Evolutionary conservation across 2,113 vertebrate species (phyloP).

Genomic region (Budorcas taxicolor): DNA sequence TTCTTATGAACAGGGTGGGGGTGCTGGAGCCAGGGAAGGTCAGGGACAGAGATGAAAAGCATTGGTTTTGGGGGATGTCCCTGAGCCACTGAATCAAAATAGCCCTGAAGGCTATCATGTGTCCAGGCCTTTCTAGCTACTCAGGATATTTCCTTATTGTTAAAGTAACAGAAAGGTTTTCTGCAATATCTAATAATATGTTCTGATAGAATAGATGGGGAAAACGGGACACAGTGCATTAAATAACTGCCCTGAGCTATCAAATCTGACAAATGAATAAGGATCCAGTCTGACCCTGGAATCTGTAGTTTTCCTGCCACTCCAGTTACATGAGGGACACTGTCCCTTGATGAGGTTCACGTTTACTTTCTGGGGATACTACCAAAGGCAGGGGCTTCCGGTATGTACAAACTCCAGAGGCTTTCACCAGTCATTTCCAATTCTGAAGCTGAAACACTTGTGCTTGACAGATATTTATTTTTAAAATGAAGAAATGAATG

Average conservation of each 20-base stretch:
- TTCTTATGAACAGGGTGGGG: not conserved
- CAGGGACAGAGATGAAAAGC: not conserved
- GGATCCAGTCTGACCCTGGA: not conserved
- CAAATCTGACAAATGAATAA: not conserved
- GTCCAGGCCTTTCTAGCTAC: not conserved
- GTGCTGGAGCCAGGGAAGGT: not conserved
- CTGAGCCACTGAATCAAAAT: not conserved
- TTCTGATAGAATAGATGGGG: not conserved
- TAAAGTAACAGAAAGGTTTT: not conserved
- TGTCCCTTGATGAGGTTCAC: not conserved
- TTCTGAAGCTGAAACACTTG: not conserved
- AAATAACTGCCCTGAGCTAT: not conserved
- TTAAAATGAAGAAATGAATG: not conserved
- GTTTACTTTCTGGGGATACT: not conserved
- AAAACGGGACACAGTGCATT: not conserved
- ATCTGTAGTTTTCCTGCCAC: not conserved
- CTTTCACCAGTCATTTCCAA: not conserved
- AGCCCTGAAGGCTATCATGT: not conserved
- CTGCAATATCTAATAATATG: not conserved
- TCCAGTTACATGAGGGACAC: too few relatives aligned
- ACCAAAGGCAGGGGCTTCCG: not conserved
- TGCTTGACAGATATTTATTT: conserved; percentile 24
- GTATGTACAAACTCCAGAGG: not conserved
- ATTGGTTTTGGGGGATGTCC: not conserved
- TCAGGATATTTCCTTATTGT: not conserved